Evolutionary conservation across 2,888 invertebrate species (phyloP), one percentile per base, ranked within the genome.

Genomic region (Ligdia adustata): DNA sequence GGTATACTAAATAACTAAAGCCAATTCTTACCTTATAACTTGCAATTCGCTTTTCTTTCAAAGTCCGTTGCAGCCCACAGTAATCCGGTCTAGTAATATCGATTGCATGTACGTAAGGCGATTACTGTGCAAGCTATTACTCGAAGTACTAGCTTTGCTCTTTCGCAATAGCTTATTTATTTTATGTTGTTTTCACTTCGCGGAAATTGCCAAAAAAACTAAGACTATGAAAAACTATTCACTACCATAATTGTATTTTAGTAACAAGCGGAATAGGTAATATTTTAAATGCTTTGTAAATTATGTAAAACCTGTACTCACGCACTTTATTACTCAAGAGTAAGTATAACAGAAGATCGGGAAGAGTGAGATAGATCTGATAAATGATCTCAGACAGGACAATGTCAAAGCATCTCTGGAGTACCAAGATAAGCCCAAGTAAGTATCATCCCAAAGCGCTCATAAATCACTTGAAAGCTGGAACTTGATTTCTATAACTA

Each of bases 81-180:
- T 79, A 76, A 80, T 80, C 77, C 78, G 65, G 66, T 72, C 65
- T 71, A 69, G 71, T 64, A 62, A 66, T 79, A 79, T 80, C 74
- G 79, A 79, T 79, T 75, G 71, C 68, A 71, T 69, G 70, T 65
- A 66, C 66, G 66, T 80, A 85, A 85, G 84, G 68, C 79, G 82
- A 84, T 85, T 85, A 84, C 66, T 56, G 66, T 47, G 53, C 65
- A 59, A 75, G 69, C 68, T 71, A 72, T 79, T 71, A 68, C 64
- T 58, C 41, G 55, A 53, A 63, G 65, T 70, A n/a, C n/a, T n/a
- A n/a, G 71, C 70, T 72, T 64, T 67, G 62, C 60, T 64, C 52
- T 51, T 47, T 46, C 48, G 51, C 53, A 59, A 63, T 47, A 48
- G 52, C 55, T 62, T 62, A 57, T 42, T 61, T 51, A 43, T 43